These are phyloP conservation scores for Vanessa atalanta DNA, from an alignment of 1,140 invertebrate genomes.

Conservation along the genomic window DNA sequence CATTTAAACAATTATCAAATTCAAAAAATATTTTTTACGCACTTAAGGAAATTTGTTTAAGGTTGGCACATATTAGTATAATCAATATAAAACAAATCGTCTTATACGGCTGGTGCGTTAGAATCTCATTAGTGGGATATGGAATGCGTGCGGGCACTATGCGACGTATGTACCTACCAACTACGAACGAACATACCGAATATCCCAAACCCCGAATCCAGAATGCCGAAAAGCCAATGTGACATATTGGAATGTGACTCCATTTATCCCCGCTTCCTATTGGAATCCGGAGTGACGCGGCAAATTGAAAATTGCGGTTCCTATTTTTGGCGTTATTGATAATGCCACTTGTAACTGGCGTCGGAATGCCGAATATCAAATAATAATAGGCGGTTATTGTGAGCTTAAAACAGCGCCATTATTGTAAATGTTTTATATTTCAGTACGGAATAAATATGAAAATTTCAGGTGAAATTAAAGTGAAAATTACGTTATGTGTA, in stretches of 20 bases:
- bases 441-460: constrained; percentile 16
- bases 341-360: constrained; percentile 70
- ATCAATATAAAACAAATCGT: neutral
- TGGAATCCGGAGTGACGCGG: constrained; percentile 79
- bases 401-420: constrained; percentile 29
- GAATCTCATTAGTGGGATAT: constrained; percentile 57
- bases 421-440: constrained; percentile 31
- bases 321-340: constrained; percentile 78
- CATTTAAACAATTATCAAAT: too few relatives aligned
- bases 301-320: constrained; percentile 79
- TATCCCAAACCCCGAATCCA: constrained; percentile 64
- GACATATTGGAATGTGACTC: constrained; percentile 81
- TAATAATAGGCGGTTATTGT: constrained; percentile 39
- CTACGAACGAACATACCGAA: constrained; percentile 47
- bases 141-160: constrained; percentile 57
- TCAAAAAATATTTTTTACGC: too few relatives aligned
- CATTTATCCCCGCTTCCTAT: constrained; percentile 80
- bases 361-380: constrained; percentile 40
- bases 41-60: neutral
- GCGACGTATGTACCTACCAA: constrained; percentile 38
- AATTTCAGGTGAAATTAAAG: constrained; percentile 16
- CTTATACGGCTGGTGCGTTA: constrained; percentile 36
- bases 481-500: constrained; percentile 5
- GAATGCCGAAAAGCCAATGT: constrained; percentile 72
- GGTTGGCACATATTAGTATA: neutral